Base-by-base conservation (phyloP, 1,140 invertebrate genomes). In the Bemisia tabaci region DNA sequence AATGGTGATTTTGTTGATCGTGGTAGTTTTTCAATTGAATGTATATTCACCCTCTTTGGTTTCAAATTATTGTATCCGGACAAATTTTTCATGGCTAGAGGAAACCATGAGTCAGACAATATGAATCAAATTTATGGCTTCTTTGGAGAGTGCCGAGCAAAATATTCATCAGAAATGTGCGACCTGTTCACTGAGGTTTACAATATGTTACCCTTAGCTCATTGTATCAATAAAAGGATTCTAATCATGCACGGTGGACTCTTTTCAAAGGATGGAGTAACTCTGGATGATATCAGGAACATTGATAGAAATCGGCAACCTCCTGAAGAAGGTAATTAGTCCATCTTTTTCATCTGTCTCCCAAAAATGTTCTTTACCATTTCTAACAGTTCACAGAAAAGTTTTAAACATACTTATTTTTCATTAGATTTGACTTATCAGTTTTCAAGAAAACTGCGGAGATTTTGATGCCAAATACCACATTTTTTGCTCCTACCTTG, bases 111-210 rank as follows among this genome's bases (percentile, higher is more conserved):
- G 76, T 97, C 92, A 73, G 84, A 89, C 23, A 95, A 90, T 21
- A 99, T 99, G 96, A 99, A 99, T 80, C 94, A 97, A 79, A 97
- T 98, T 89, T 99, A 98, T 78, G 96, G 96, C 22, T 98, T 99
- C 82, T 91, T 95, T 72, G 95, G 95, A 1, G 96, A 99, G 83
- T 95, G 98, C 0, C 94, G 93, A 74, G 85, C 90, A 5, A 99
- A 99, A 79, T 99, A 94, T 77, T 91, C 88, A 1, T 78, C 85
- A 22, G 88, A 94, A 77, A 98, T 99, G 95, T 89, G 92, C 0
- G 90, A 97, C 68, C 82, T 98, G 12, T 99, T 99, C 79, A 97
- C 95, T 9, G 95, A 98, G 82, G 93, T 99, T 12, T 99, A 97
- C 77, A 98, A 98, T 77, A 96, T 90, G 87, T 80, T 99, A 62